A percentile compares a stretch with the other conserved stretches of the same genome.
Evolutionary conservation across 2,888 invertebrate species (phyloP).

Genomic region (Meiosimyza platycephala): DNA sequence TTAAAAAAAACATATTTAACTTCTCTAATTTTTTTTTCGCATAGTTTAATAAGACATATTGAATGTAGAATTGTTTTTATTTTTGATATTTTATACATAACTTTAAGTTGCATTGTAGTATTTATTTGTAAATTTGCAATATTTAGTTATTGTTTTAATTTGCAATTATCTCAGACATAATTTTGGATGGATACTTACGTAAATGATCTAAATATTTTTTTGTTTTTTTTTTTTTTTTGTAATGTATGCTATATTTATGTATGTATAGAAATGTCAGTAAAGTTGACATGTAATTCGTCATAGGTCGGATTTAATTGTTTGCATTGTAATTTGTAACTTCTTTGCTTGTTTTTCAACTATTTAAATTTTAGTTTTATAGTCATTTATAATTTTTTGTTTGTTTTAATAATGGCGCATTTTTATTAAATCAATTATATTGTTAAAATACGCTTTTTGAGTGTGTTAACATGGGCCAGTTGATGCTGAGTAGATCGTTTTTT

Average conservation of each 20-base stretch:
- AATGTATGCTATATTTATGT: slow-evolving; percentile 16
- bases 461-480: no score
- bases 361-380: slow-evolving; percentile 20
- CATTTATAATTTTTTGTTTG: slow-evolving; percentile 16
- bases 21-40: not conserved
- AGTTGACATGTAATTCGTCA: slow-evolving; percentile 30
- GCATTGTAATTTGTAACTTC: slow-evolving; percentile 29
- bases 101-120: slow-evolving; percentile 15
- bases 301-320: slow-evolving; percentile 36
- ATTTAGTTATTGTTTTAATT: slow-evolving; percentile 46
- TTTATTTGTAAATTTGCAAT: slow-evolving; percentile 33
- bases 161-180: slow-evolving; percentile 48
- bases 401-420: not conserved
- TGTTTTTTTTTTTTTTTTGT: slow-evolving; percentile 23
- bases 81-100: slow-evolving; percentile 4
- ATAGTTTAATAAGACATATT: not conserved
- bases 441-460: no score
- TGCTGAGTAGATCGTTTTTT: no score
- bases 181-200: slow-evolving; percentile 64
- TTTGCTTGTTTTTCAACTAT: slow-evolving; percentile 34
- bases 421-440: no score
- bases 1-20: not conserved
- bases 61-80: slow-evolving; percentile 4
- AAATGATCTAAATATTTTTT: slow-evolving; percentile 23
- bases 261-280: slow-evolving; percentile 28